Evolutionary conservation across 2,888 invertebrate species (phyloP).

Genomic region (Drosophila kuntzei): DNA sequence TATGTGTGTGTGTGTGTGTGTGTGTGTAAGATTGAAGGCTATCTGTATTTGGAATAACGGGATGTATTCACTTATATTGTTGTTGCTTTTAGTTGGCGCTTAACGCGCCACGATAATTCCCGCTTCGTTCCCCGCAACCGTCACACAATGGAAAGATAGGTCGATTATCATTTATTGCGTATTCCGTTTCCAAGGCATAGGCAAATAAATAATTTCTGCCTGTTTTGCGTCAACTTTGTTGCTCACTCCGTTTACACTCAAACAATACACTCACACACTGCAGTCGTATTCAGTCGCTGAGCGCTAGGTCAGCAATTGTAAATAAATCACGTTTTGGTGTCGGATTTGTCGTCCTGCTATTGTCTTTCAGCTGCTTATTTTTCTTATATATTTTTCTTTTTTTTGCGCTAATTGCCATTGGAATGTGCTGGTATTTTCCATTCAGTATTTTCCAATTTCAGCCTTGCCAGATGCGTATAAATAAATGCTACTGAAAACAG

Average conservation of each 20-base stretch:
- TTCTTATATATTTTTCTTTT: constrained; percentile 32
- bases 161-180: constrained; percentile 71
- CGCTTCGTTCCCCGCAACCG: constrained; percentile 2
- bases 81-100: constrained; percentile 13
- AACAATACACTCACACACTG: constrained; percentile 11
- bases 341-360: constrained; percentile 51
- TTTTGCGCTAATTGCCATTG: constrained; percentile 71
- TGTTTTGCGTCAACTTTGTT: constrained; percentile 1
- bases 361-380: constrained; percentile 44
- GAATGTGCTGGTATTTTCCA: constrained; percentile 57
- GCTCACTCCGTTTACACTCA: constrained; percentile 3
- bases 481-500: not conserved
- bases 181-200: constrained; percentile 50
- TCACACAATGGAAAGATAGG: constrained; percentile 47
- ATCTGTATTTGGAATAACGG: constrained; percentile 21
- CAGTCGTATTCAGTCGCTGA: not conserved
- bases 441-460: constrained; percentile 50
- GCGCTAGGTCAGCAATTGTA: constrained; percentile 11
- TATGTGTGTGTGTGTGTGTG: not conserved
- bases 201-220: constrained; percentile 26
- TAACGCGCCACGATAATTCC: constrained; percentile 32
- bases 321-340: constrained; percentile 50
- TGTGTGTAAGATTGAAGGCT: constrained; percentile 6
- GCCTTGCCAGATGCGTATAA: constrained; percentile 17
- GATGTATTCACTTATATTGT: constrained; percentile 10